phyloP scores from a whole-genome alignment of 2,888 invertebrate genomes.

The Synergus laeviventris region DNA sequence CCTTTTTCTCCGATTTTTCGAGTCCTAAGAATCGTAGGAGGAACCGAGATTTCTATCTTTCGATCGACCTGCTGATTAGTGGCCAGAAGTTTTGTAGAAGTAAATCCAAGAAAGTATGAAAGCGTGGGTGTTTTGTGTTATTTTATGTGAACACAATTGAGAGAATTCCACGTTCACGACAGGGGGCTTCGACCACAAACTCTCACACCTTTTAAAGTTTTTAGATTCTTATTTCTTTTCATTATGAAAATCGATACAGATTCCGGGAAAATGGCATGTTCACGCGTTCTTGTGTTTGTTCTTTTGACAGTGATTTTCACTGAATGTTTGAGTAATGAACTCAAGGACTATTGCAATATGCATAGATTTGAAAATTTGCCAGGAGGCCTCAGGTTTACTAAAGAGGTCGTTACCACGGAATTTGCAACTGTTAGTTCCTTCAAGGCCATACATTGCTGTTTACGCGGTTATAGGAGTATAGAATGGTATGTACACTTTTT shows the following conservation, averaged over 20 bases:
- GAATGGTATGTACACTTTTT: slow-evolving; percentile 81
- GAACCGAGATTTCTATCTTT: slow-evolving; percentile 29
- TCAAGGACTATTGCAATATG: slow-evolving; percentile 79
- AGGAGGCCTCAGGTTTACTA: slow-evolving; percentile 85
- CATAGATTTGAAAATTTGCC: slow-evolving; percentile 79
- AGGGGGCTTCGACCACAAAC: slow-evolving; percentile 8
- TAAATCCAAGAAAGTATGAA: slow-evolving; percentile 27
- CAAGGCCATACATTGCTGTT: slow-evolving; percentile 87
- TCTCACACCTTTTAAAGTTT: background rate
- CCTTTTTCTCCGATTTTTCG: slow-evolving; percentile 8
- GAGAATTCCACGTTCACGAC: slow-evolving; percentile 7
- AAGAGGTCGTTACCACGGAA: slow-evolving; percentile 83
- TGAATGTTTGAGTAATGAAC: slow-evolving; percentile 55
- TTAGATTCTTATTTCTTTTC: background rate
- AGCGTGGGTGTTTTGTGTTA: background rate
- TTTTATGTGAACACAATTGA: background rate
- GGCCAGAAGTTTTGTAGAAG: slow-evolving; percentile 1
- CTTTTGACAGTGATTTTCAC: slow-evolving; percentile 29
- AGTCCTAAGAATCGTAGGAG: slow-evolving; percentile 21
- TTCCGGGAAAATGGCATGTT: slow-evolving; percentile 14
- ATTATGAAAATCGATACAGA: background rate
- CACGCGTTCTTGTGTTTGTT: slow-evolving; percentile 33
- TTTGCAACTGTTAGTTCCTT: slow-evolving; percentile 84
- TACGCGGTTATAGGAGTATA: slow-evolving; percentile 86
- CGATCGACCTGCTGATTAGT: slow-evolving; percentile 25